These are phyloP conservation scores for Morelia viridis DNA, from an alignment of 2,797 vertebrate genomes.

Conservation along the genomic window DNA sequence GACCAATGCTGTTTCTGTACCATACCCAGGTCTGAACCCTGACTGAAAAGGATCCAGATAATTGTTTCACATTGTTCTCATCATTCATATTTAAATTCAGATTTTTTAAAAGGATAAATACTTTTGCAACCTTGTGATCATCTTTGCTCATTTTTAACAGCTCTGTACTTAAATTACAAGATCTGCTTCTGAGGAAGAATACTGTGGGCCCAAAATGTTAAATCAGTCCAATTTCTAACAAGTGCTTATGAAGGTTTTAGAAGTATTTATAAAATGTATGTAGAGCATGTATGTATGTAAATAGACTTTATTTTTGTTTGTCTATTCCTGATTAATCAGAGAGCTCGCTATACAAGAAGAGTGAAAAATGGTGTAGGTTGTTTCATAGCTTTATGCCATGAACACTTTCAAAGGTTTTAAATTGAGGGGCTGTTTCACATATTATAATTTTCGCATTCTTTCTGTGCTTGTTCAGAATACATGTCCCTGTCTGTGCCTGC, in stretches of 20 bases:
- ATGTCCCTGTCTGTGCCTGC: neutral
- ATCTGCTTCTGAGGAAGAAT: neutral
- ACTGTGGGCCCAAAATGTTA: neutral
- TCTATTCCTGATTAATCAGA: conserved; percentile 44
- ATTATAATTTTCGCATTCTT: neutral
- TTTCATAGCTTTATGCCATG: conserved; percentile 6
- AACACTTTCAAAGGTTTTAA: conserved; percentile 19
- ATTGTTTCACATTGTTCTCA: neutral
- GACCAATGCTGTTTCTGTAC: too few species aligned
- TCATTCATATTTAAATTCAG: neutral
- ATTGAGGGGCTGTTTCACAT: neutral
- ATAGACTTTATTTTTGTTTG: conserved; percentile 16
- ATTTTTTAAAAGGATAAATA: neutral
- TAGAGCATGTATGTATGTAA: conserved; percentile 49
- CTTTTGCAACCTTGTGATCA: neutral
- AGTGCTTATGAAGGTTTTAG: conserved; percentile 54
- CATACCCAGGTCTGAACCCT: too few species aligned
- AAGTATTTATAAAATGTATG: conserved; percentile 46
- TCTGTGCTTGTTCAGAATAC: neutral
- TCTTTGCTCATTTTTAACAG: neutral
- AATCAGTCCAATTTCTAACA: conserved; percentile 29
- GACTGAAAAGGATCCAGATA: too few species aligned
- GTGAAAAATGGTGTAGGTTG: conserved; percentile 39
- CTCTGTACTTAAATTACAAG: neutral
- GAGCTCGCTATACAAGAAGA: conserved; percentile 28